Evolutionary conservation across 2,888 invertebrate species (phyloP).

Genomic region (Andrena bicolor): DNA sequence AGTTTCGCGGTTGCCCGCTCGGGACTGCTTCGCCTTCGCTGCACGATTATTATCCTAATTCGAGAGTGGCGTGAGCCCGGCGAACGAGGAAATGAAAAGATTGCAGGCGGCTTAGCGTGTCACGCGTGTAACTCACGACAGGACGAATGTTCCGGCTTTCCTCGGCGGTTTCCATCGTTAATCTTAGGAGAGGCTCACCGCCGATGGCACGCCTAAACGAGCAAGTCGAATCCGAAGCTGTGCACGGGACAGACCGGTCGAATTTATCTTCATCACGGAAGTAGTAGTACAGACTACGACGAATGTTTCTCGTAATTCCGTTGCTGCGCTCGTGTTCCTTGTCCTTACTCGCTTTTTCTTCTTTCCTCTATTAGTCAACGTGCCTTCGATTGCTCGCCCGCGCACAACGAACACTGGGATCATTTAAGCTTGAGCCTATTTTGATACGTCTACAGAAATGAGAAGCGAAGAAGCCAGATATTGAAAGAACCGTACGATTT

Average conservation of each 20-base stretch:
- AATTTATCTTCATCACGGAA: slow-evolving; percentile 63
- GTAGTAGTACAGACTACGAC: slow-evolving; percentile 21
- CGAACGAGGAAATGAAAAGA: slow-evolving; percentile 57
- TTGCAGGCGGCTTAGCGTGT: slow-evolving; percentile 59
- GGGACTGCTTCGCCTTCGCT: slow-evolving; percentile 21
- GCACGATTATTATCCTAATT: slow-evolving; percentile 69
- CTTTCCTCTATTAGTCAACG: background rate
- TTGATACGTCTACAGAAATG: too few species aligned
- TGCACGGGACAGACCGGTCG: slow-evolving; percentile 43
- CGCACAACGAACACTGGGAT: background rate
- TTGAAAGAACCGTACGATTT: background rate
- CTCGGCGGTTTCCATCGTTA: slow-evolving; percentile 65
- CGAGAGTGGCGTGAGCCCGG: slow-evolving; percentile 64
- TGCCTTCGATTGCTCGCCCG: background rate
- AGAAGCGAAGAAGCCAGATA: too few species aligned
- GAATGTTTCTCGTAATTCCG: slow-evolving; percentile 50
- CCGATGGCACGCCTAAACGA: slow-evolving; percentile 50
- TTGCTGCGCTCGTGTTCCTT: background rate
- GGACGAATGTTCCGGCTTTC: slow-evolving; percentile 56
- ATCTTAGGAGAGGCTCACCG: slow-evolving; percentile 53
- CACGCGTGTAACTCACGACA: slow-evolving; percentile 54
- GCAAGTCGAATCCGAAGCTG: slow-evolving; percentile 35
- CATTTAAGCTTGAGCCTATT: too few species aligned
- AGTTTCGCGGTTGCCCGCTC: slow-evolving; percentile 54
- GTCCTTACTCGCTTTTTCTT: background rate